phyloP scores from a whole-genome alignment of 2,797 vertebrate genomes.

The Acanthiza pusilla region DNA sequence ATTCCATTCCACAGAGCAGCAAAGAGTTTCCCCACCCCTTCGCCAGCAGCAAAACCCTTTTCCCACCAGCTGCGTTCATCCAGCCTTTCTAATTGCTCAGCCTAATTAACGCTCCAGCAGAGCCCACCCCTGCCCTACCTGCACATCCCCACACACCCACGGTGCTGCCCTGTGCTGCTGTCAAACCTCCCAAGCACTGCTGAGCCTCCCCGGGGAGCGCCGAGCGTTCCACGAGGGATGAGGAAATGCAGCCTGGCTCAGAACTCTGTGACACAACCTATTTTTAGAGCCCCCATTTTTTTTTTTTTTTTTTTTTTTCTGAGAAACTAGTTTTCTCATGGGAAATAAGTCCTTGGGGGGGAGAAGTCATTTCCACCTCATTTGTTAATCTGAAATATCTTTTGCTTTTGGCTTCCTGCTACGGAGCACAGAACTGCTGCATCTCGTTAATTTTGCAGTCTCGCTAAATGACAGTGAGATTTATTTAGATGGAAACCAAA shows the following conservation, averaged over 20 bases:
- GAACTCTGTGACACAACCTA: not conserved
- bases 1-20: not conserved
- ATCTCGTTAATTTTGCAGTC: constrained; percentile 56
- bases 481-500: constrained; percentile 64
- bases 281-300: not conserved
- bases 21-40: not conserved
- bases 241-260: constrained; percentile 15
- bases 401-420: constrained; percentile 60
- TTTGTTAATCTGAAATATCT: constrained; percentile 29
- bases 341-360: constrained; percentile 37
- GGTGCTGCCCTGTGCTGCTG: not conserved
- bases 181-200: not conserved
- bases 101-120: constrained; percentile 22
- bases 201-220: not conserved
- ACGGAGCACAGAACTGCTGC: constrained; percentile 37
- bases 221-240: not conserved
- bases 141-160: not conserved
- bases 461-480: constrained; percentile 43
- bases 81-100: not conserved
- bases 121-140: not conserved
- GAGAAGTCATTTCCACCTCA: constrained; percentile 57
- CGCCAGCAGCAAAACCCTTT: not conserved
- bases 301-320: not conserved
- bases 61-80: not conserved
- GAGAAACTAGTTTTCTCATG: constrained; percentile 38